Evolutionary conservation across 2,797 vertebrate genomes (phyloP).

Genomic region (Percopsis omiscomaycus): DNA sequence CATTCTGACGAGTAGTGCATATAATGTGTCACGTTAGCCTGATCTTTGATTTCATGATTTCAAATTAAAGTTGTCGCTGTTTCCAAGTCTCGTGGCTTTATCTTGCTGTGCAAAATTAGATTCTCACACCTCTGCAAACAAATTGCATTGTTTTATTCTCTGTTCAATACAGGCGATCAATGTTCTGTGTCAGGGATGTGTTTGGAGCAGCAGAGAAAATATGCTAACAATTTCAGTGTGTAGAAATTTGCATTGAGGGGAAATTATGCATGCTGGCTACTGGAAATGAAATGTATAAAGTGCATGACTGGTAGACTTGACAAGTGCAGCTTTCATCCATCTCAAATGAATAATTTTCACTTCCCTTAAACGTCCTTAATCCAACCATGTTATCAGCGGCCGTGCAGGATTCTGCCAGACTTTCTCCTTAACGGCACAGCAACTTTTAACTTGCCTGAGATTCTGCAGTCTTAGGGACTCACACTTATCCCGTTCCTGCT

Average conservation of each 20-base stretch:
- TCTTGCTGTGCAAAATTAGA: slow-evolving; percentile 64
- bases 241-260: slow-evolving; percentile 80
- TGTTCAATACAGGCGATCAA: slow-evolving; percentile 71
- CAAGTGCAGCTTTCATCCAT: slow-evolving; percentile 85
- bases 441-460: slow-evolving; percentile 77
- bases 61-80: slow-evolving; percentile 47
- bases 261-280: slow-evolving; percentile 80
- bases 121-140: slow-evolving; percentile 68
- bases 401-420: slow-evolving; percentile 80
- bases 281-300: slow-evolving; percentile 83
- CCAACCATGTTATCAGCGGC: slow-evolving; percentile 83
- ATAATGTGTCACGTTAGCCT: slow-evolving; percentile 1
- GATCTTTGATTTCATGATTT: slow-evolving; percentile 42
- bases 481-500: slow-evolving; percentile 74
- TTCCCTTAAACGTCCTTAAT: slow-evolving; percentile 85
- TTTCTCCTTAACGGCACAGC: slow-evolving; percentile 73
- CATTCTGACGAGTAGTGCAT: slow-evolving; percentile 32
- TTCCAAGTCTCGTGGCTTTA: slow-evolving; percentile 49
- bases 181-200: slow-evolving; percentile 73
- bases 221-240: slow-evolving; percentile 72
- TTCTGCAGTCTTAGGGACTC: slow-evolving; percentile 73
- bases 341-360: slow-evolving; percentile 86
- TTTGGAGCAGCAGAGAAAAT: slow-evolving; percentile 71
- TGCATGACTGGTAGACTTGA: slow-evolving; percentile 83
- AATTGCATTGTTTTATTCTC: slow-evolving; percentile 72